Conservation (phyloP, 2,888 invertebrate genomes). For the Onthophagus sagittarius region DNA sequence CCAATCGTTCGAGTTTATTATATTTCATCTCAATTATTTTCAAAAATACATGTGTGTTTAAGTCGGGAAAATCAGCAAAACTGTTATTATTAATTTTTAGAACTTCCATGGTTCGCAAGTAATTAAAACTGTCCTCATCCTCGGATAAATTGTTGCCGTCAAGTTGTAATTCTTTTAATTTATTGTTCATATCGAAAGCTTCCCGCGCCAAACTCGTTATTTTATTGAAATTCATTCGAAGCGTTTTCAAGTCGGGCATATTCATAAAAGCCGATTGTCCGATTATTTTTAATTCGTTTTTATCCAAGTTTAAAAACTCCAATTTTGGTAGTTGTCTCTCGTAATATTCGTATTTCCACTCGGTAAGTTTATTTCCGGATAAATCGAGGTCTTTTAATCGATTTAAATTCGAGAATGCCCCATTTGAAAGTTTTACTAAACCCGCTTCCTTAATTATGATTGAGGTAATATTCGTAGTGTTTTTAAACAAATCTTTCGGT, state of each 20-base stretch:
- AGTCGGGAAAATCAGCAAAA: not conserved
- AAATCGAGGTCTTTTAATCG: slow-evolving; percentile 18
- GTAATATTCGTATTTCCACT: not conserved
- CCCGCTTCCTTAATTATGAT: slow-evolving; percentile 22
- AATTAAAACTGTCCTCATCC: not conserved
- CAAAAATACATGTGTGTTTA: not conserved
- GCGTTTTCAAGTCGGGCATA: slow-evolving; percentile 15
- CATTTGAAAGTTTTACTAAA: slow-evolving; percentile 11
- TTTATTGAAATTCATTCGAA: slow-evolving; percentile 17
- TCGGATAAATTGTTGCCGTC: slow-evolving; percentile 12
- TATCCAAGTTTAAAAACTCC: slow-evolving; percentile 17
- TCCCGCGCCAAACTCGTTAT: slow-evolving; percentile 17
- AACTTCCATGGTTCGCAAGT: not conserved
- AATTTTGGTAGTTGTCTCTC: slow-evolving; percentile 6
- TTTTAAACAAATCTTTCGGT: slow-evolving; percentile 7
- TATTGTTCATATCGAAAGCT: slow-evolving; percentile 2
- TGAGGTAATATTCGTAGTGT: slow-evolving; percentile 6
- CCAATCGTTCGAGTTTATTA: slow-evolving; percentile 56
- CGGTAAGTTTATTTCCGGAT: slow-evolving; percentile 11
- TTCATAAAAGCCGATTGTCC: not conserved
- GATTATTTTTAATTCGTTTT: slow-evolving; percentile 17
- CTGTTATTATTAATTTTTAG: not conserved
- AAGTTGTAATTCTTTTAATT: slow-evolving; percentile 6
- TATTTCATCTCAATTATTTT: slow-evolving; percentile 51
- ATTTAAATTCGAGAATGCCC: slow-evolving; percentile 17